Conservation (phyloP, 2,113 vertebrate genomes). For the Hippopotamus amphibius region DNA sequence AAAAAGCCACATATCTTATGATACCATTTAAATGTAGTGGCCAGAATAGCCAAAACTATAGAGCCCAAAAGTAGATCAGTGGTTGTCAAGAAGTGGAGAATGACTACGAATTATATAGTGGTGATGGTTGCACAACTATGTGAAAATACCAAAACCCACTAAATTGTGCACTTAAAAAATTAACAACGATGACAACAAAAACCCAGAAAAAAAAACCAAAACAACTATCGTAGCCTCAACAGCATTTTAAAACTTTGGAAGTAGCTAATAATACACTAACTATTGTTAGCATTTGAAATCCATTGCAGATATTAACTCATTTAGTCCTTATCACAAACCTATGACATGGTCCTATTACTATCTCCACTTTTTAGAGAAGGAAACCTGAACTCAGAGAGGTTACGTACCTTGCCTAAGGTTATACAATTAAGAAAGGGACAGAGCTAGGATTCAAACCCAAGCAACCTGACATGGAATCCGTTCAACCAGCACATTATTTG, state of each 20-base stretch:
- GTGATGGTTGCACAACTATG: background rate
- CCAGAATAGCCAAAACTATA: background rate
- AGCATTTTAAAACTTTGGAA: constrained; percentile 19
- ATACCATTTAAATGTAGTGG: background rate
- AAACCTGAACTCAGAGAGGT: background rate
- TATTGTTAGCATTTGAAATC: background rate
- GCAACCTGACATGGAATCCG: background rate
- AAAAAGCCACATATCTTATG: background rate
- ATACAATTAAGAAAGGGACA: background rate
- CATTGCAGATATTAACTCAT: background rate
- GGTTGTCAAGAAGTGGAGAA: background rate
- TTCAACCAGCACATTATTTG: background rate
- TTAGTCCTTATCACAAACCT: background rate
- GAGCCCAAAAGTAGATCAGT: background rate
- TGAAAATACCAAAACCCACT: background rate
- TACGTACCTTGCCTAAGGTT: background rate
- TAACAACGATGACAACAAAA: background rate
- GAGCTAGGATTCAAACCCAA: background rate
- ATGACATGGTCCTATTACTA: background rate
- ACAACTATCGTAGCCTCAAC: background rate
- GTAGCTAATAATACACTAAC: background rate
- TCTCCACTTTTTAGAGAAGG: background rate
- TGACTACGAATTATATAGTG: background rate
- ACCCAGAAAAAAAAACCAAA: background rate
- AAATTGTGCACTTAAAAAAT: background rate